phyloP scores from a whole-genome alignment of 2,888 invertebrate genomes.

The Pecten maximus region DNA sequence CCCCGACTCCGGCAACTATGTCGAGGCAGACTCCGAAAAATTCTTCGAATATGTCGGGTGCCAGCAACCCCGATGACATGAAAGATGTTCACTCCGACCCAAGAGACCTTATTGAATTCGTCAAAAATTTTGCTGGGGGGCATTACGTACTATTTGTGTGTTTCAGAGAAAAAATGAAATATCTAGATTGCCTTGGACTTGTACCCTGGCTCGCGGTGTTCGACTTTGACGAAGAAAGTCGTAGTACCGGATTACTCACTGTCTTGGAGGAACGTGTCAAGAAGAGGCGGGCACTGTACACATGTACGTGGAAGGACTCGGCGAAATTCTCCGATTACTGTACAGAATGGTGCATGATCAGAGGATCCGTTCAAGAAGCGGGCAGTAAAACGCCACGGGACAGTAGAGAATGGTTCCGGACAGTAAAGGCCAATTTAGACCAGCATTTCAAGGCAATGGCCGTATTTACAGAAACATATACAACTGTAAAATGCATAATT shows the following conservation, averaged over 20 bases:
- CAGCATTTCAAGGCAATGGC: slow-evolving; percentile 46
- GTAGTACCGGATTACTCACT: slow-evolving; percentile 49
- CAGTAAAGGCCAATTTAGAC: slow-evolving; percentile 43
- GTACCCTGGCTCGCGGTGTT: slow-evolving; percentile 59
- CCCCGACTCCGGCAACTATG: neutral
- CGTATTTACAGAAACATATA: slow-evolving; percentile 52
- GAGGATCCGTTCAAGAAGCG: slow-evolving; percentile 49
- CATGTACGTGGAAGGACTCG: slow-evolving; percentile 42
- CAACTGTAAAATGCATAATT: slow-evolving; percentile 51
- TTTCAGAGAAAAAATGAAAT: neutral
- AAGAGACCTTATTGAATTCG: slow-evolving; percentile 12
- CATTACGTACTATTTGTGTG: slow-evolving; percentile 38
- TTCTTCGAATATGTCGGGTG: neutral
- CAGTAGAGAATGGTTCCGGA: slow-evolving; percentile 45
- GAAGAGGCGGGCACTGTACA: slow-evolving; percentile 40
- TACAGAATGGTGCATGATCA: slow-evolving; percentile 47
- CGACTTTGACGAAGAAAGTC: slow-evolving; percentile 46
- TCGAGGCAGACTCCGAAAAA: neutral
- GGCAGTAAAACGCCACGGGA: slow-evolving; percentile 47
- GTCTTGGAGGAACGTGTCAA: slow-evolving; percentile 44
- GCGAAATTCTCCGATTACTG: slow-evolving; percentile 40
- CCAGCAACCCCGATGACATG: neutral
- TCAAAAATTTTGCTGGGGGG: slow-evolving; percentile 30
- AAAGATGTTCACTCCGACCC: neutral
- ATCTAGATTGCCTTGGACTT: slow-evolving; percentile 47